Conservation (phyloP, 1,140 invertebrate genomes). For the Aphelinus atriplicis region DNA sequence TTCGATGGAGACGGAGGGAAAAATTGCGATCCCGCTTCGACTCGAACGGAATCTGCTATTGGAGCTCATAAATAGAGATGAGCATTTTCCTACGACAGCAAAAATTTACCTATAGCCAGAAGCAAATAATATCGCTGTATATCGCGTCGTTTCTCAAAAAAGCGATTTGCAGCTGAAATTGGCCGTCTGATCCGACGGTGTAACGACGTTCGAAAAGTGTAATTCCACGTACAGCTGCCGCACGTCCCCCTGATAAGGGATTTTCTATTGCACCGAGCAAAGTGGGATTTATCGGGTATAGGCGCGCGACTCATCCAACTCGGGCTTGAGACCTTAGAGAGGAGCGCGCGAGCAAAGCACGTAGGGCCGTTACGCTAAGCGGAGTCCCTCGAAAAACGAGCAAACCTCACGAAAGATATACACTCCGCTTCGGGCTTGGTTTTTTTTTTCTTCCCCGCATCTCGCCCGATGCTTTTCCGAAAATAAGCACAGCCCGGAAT, state of each 20-base stretch:
- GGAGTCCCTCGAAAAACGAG: not conserved
- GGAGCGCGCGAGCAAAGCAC: no score
- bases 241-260: not conserved
- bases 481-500: slow-evolving; percentile 6
- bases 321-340: slow-evolving; percentile 8
- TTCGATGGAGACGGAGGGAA: no score
- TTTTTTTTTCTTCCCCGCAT: slow-evolving; percentile 3
- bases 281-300: slow-evolving; percentile 23
- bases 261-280: not conserved
- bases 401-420: not conserved
- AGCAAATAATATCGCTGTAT: no score
- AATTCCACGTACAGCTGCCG: not conserved
- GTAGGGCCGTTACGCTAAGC: not conserved
- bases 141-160: no score
- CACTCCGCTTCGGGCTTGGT: not conserved
- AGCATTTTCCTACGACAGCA: no score
- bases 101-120: no score
- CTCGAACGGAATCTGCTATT: no score
- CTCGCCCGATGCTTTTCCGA: not conserved
- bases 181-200: slow-evolving; percentile 4
- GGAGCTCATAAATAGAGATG: no score
- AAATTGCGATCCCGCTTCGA: no score
- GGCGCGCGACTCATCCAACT: slow-evolving; percentile 15
- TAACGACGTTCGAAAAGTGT: slow-evolving; percentile 10
- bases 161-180: not conserved